Base-by-base conservation (phyloP, 2,113 vertebrate genomes). In the Cyanoramphus novaezelandiae region DNA sequence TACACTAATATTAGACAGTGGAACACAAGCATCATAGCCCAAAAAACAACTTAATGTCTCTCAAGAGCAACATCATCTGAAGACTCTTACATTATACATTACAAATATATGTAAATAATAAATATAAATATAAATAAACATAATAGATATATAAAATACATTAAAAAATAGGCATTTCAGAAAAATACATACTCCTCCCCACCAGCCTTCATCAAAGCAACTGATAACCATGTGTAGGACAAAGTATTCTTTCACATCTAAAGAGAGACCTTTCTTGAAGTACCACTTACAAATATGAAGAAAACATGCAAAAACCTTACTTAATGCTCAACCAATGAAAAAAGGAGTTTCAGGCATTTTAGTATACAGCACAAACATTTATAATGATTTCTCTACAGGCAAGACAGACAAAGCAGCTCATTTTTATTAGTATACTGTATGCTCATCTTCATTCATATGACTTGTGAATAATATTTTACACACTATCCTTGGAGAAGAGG, bases 271-370 rank as follows among this genome's bases (percentile, higher is more conserved):
- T 87, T 85, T 59, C 33, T 44, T 10, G 15, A 82, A 69, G 6
- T 7, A 55, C 9, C n/a, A 83, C 20, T 86, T 80, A 43, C 3
- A 82, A 82, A 23, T 37, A 85, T 0, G 47, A 93, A 85, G 39
- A 88, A 94, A 93, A 69, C 11, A 69, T 14, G 19, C 53, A 71
- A 92, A 92, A 79, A 31, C 39, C 17, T n/a, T 47, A n/a, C 50
- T 68, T 49, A 86, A 23, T 0, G 0, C 11, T 69, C 31, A 77
- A 9, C 2, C 17, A 55, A 7, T 25, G 18, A n/a, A 60, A 55
- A 77, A 62, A 14, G 11, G 60, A 10, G 43, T 29, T 24, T 17
- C 81, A 68, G 27, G 13, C 11, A 64, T 74, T 80, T 69, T 37
- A 57, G 18, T 9, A 27, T 5, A 46, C 4, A 88, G 16, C 10